A percentile compares a stretch with the other conserved stretches of the same genome.
Conservation (phyloP, 2,797 vertebrate genomes). For the Halcyon chelicuti region DNA sequence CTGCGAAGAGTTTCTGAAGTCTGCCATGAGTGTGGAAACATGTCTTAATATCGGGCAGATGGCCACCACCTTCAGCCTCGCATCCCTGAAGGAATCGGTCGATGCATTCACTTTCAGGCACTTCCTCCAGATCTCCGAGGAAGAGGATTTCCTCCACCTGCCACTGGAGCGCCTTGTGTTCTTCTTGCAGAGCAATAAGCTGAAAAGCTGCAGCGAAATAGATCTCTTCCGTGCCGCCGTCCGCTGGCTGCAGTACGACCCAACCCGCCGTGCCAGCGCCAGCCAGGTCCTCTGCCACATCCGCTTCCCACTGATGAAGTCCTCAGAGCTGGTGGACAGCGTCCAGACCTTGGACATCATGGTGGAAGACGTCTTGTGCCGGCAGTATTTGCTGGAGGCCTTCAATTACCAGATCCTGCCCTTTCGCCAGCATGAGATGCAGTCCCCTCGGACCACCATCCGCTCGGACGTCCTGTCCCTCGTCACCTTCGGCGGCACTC, state of each 20-base stretch:
- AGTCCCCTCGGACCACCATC: slow-evolving; percentile 87
- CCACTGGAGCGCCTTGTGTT: slow-evolving; percentile 93
- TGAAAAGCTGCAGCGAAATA: slow-evolving; percentile 92
- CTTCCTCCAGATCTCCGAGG: slow-evolving; percentile 94
- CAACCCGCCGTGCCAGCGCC: slow-evolving; percentile 82
- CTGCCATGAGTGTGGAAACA: slow-evolving; percentile 97
- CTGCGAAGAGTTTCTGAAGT: slow-evolving; percentile 97
- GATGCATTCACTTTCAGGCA: slow-evolving; percentile 94
- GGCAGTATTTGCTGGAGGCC: slow-evolving; percentile 94
- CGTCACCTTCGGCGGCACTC: slow-evolving; percentile 93
- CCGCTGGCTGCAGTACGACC: slow-evolving; percentile 91
- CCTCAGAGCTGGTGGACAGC: slow-evolving; percentile 94
- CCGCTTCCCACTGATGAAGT: slow-evolving; percentile 96
- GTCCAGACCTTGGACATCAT: slow-evolving; percentile 95
- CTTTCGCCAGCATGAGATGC: slow-evolving; percentile 97
- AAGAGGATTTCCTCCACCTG: slow-evolving; percentile 96
- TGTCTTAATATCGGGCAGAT: slow-evolving; percentile 97
- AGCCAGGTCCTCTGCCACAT: slow-evolving; percentile 91
- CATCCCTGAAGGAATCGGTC: slow-evolving; percentile 94
- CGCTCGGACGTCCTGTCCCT: slow-evolving; percentile 90
- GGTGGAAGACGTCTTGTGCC: slow-evolving; percentile 94
- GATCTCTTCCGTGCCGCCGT: slow-evolving; percentile 92
- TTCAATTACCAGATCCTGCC: slow-evolving; percentile 98
- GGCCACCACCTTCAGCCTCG: slow-evolving; percentile 95
- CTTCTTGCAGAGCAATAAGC: slow-evolving; percentile 96